Evolutionary conservation across 2,888 invertebrate species (phyloP).

Genomic region (Lamproptera curius): DNA sequence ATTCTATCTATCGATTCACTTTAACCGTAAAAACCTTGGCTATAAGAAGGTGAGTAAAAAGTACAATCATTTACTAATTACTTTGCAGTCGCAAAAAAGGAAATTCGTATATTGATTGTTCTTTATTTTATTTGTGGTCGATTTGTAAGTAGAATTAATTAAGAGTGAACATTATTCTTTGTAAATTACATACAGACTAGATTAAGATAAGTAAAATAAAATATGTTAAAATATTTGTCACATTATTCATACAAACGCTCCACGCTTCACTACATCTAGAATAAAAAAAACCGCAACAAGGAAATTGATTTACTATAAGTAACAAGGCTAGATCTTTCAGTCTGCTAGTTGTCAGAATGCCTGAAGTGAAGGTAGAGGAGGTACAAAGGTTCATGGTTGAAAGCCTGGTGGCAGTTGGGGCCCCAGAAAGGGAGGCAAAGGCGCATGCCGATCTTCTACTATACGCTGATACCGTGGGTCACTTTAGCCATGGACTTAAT

Average conservation of each 20-base stretch:
- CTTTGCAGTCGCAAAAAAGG: too few species aligned
- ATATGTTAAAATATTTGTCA: too few species aligned
- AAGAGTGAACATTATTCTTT: too few species aligned
- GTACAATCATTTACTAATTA: too few species aligned
- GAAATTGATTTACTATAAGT: constrained; percentile 17
- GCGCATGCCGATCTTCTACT: constrained; percentile 82
- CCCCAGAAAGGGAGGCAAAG: constrained; percentile 75
- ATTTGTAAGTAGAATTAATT: too few species aligned
- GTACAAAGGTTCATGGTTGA: constrained; percentile 78
- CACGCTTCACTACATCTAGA: too few species aligned
- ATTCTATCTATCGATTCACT: not conserved
- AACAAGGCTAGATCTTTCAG: constrained; percentile 5
- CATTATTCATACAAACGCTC: too few species aligned
- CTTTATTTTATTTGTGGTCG: too few species aligned
- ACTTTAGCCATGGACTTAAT: constrained; percentile 93
- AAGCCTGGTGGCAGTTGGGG: constrained; percentile 79
- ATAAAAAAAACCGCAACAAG: constrained; percentile 1
- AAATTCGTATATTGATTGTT: too few species aligned
- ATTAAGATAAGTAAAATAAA: too few species aligned
- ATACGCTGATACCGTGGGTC: constrained; percentile 88
- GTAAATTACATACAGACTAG: too few species aligned
- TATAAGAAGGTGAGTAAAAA: constrained; percentile 7
- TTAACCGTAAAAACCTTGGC: constrained; percentile 4
- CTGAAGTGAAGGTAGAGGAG: constrained; percentile 70
- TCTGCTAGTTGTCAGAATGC: constrained; percentile 40